Evolutionary conservation across 2,797 vertebrate genomes (phyloP).

Genomic region (Xyrichtys novacula): DNA sequence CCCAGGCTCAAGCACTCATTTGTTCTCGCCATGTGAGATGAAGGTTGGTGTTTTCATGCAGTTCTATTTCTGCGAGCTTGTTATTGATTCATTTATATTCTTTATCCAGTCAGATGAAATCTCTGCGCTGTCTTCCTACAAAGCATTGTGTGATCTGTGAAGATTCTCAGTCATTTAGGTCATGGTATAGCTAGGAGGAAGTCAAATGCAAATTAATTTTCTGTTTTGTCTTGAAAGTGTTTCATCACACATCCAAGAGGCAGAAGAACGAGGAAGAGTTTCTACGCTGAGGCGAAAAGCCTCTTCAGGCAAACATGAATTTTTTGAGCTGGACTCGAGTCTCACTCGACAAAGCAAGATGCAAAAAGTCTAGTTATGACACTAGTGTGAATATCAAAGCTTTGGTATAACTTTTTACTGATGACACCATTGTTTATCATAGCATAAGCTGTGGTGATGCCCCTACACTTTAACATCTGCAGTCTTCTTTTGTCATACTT

Average conservation of each 20-base stretch:
- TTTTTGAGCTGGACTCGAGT: neutral
- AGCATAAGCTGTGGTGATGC: no score
- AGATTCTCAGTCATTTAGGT: neutral
- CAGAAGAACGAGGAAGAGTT: neutral
- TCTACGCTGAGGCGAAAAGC: neutral
- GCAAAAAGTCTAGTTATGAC: neutral
- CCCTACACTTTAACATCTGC: neutral
- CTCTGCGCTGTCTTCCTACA: neutral
- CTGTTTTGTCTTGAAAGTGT: slow-evolving; percentile 7
- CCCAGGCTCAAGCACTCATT: neutral
- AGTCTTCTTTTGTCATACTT: neutral
- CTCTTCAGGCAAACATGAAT: neutral
- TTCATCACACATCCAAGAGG: neutral
- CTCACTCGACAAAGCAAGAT: neutral
- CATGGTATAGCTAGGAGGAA: neutral
- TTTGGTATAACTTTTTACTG: neutral
- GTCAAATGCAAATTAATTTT: slow-evolving; percentile 1
- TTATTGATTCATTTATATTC: slow-evolving; percentile 5
- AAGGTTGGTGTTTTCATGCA: neutral
- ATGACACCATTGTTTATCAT: neutral
- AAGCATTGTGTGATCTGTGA: neutral
- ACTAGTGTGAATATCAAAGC: neutral
- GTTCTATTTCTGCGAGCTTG: neutral
- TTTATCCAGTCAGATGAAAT: neutral
- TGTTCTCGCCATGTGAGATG: neutral